phyloP scores from a whole-genome alignment of 2,797 vertebrate species.

The Sarcophilus harrisii region DNA sequence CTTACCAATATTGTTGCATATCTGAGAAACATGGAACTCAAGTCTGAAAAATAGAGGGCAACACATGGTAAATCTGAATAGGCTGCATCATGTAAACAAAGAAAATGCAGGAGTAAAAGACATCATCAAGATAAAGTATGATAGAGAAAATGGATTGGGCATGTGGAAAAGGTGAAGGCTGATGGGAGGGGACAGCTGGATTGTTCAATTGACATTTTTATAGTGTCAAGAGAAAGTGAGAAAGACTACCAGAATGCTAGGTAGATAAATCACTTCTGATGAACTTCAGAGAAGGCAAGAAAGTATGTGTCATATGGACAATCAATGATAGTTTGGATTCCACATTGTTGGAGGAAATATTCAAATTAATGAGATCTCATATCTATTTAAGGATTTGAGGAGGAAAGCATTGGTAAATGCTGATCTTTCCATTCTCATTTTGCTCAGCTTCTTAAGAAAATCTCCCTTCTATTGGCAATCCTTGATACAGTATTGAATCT shows the following conservation, averaged over 20 bases:
- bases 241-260: background rate
- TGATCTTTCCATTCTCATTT: background rate
- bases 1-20: background rate
- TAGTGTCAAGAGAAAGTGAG: background rate
- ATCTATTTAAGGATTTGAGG: background rate
- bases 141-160: background rate
- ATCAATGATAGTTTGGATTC: background rate
- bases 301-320: background rate
- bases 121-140: background rate
- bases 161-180: background rate
- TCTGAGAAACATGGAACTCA: background rate
- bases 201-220: background rate
- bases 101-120: background rate
- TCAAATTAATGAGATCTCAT: background rate
- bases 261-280: background rate
- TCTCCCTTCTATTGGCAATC: background rate
- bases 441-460: background rate
- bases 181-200: background rate
- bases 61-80: background rate
- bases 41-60: background rate
- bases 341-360: background rate
- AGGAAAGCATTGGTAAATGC: background rate
- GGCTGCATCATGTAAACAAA: background rate
- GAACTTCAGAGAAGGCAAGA: background rate
- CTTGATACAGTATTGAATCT: background rate